Evolutionary conservation across 53 echinoderm and acorn worm genomes (phyloP), one percentile per base, ranked within the genome.

Genomic region (Stichopus horrens): DNA sequence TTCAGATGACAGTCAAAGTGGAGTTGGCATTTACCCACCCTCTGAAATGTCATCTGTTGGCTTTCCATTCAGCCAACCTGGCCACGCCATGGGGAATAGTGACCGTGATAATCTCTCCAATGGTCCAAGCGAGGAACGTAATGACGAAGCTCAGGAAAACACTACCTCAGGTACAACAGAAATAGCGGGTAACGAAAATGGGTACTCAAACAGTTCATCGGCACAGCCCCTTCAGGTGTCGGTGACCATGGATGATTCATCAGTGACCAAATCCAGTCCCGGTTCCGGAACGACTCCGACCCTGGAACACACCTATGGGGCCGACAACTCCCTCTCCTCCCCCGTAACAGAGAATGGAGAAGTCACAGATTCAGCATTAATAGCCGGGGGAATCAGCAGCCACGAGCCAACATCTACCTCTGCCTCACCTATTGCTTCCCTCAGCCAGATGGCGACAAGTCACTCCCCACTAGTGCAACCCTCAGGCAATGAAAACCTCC

Each of bases 401-500:
- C 65, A 67, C 16, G 85, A 65, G 68, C 85, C 85, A 21, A 51
- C 87, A 9, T 75, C 87, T 20, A 75, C 87, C 55, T 87, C 87
- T 21, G 74, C 75, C 74, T 75, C 95, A 52, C 87, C 95, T 57
- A 90, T 90, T 71, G 58, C 90, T 88, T 86, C 93, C 77, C 90
- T 89, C 53, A 93, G 92, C 83, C 93, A 93, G 86, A 86, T 87
- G 87, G 87, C 87, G n/a, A 65, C 63, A 20, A 85, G 74, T 74
- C 88, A 77, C 88, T 88, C 59, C 56, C 88, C 57, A 9, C 54
- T 88, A 57, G 85, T 89, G 55, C 90, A 90, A 23, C 23, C 90
- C 73, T 88, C 83, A 37, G 92, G 90, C 58, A 89, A 88, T 74
- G 93, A 92, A 21, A 93, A 94, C 66, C 93, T 94, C 16, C 93